Percentiles rank a stretch among this genome's conserved stretches.
These are phyloP conservation scores for Syrphus vitripennis DNA, from an alignment of 2,888 invertebrate genomes.

Conservation along the genomic window DNA sequence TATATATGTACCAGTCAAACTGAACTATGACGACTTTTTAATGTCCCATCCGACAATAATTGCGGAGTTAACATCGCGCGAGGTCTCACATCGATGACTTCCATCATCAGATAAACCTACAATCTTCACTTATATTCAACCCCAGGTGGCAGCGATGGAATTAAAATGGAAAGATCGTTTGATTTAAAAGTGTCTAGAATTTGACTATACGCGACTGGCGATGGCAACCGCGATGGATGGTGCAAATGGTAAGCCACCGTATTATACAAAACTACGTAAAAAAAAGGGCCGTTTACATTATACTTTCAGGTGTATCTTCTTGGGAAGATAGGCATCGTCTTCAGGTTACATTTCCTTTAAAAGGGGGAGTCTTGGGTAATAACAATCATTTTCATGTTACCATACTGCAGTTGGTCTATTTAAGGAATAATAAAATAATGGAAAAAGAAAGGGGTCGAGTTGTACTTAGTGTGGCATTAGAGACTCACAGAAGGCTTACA, in stretches of 20 bases:
- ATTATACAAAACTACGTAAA: background rate
- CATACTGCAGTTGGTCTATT: constrained; percentile 50
- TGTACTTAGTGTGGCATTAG: constrained; percentile 3
- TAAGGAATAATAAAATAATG: constrained; percentile 34
- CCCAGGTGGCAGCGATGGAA: constrained; percentile 34
- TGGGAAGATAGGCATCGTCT: constrained; percentile 53
- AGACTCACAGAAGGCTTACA: background rate
- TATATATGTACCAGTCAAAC: background rate
- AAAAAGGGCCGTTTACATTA: constrained; percentile 19
- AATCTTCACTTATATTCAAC: constrained; percentile 43
- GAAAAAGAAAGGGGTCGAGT: constrained; percentile 42
- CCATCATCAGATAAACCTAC: constrained; percentile 59
- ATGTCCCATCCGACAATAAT: constrained; percentile 56
- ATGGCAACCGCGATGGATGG: background rate
- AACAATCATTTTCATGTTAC: constrained; percentile 55
- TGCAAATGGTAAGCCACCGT: constrained; percentile 51
- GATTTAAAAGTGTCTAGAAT: constrained; percentile 54
- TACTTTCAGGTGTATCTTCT: constrained; percentile 50
- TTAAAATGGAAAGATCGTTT: constrained; percentile 58
- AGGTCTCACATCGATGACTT: constrained; percentile 68
- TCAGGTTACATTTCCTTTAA: constrained; percentile 11
- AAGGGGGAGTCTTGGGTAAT: constrained; percentile 39
- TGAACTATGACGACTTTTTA: constrained; percentile 66
- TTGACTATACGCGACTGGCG: constrained; percentile 3
- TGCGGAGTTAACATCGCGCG: constrained; percentile 55